Evolutionary conservation across 2,888 invertebrate genomes (phyloP).

Genomic region (Acrobeloides nanus): DNA sequence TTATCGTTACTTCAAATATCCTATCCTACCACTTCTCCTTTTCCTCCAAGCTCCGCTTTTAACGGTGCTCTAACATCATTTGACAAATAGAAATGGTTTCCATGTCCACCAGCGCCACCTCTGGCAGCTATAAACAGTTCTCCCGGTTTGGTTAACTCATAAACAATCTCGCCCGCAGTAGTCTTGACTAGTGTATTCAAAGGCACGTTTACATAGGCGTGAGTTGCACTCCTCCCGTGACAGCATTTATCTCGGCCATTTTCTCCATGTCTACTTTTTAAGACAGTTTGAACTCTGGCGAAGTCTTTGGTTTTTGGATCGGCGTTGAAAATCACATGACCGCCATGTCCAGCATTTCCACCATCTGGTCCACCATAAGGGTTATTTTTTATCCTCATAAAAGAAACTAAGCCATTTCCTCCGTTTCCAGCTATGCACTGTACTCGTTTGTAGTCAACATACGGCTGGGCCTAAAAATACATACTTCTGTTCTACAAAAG

Average conservation of each 20-base stretch:
- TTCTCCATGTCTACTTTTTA: slow-evolving; percentile 36
- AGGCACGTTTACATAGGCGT: slow-evolving; percentile 58
- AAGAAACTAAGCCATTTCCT: slow-evolving; percentile 84
- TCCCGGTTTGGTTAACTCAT: slow-evolving; percentile 65
- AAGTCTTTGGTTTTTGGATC: slow-evolving; percentile 34
- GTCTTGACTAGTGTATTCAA: slow-evolving; percentile 70
- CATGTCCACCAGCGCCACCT: slow-evolving; percentile 90
- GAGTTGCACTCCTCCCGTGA: slow-evolving; percentile 35
- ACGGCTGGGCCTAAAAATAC: slow-evolving; percentile 35
- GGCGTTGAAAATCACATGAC: slow-evolving; percentile 42
- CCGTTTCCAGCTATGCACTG: slow-evolving; percentile 73
- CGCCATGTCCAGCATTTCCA: slow-evolving; percentile 79
- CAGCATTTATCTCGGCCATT: slow-evolving; percentile 33
- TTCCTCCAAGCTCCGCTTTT: slow-evolving; percentile 77
- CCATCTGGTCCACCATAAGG: slow-evolving; percentile 89
- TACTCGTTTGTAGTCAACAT: slow-evolving; percentile 42
- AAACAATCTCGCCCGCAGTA: slow-evolving; percentile 56
- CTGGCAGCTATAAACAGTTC: slow-evolving; percentile 82
- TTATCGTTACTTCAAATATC: neutral
- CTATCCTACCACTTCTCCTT: slow-evolving; percentile 66
- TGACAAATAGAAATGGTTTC: slow-evolving; percentile 81
- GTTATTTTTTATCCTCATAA: slow-evolving; percentile 72
- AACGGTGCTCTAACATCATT: slow-evolving; percentile 72
- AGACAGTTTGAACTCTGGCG: slow-evolving; percentile 30
- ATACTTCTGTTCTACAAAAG: no score